phyloP scores from a whole-genome alignment of 2,797 vertebrate species.

The Aldrovandia affinis region DNA sequence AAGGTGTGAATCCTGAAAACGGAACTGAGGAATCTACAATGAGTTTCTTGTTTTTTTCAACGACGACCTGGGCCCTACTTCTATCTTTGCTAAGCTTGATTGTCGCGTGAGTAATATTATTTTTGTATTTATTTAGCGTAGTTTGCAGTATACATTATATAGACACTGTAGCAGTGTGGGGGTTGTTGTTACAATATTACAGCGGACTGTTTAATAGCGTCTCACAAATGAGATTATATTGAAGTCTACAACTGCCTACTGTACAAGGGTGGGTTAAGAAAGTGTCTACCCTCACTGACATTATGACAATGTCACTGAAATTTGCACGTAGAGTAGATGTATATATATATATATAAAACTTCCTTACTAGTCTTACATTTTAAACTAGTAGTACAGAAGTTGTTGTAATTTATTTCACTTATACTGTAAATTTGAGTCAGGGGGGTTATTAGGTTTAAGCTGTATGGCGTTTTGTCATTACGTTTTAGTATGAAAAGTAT shows the following conservation, averaged over 20 bases:
- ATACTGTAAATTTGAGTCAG: not conserved
- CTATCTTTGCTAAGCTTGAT: constrained; percentile 57
- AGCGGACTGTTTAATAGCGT: not conserved
- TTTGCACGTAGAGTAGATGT: too few relatives aligned
- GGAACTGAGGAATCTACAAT: constrained; percentile 40
- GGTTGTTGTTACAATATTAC: not conserved
- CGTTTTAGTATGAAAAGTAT: too few relatives aligned
- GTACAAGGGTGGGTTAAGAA: not conserved
- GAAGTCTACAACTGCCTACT: not conserved
- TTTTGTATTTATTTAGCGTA: not conserved
- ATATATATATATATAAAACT: too few relatives aligned
- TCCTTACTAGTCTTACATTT: too few relatives aligned
- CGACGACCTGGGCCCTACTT: constrained; percentile 71
- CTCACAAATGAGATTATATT: not conserved
- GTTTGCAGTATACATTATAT: not conserved
- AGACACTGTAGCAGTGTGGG: not conserved
- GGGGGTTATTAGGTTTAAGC: not conserved
- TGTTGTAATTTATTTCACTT: not conserved
- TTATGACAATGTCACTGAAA: too few relatives aligned
- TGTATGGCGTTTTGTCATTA: not conserved
- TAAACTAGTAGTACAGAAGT: not conserved
- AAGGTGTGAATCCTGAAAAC: not conserved
- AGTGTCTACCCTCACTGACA: not conserved
- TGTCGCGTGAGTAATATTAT: constrained; percentile 57
- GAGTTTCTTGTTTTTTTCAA: constrained; percentile 55